These are phyloP conservation scores for Tonatia bakeri DNA, from an alignment of 2,113 vertebrate species.

Conservation along the genomic window DNA sequence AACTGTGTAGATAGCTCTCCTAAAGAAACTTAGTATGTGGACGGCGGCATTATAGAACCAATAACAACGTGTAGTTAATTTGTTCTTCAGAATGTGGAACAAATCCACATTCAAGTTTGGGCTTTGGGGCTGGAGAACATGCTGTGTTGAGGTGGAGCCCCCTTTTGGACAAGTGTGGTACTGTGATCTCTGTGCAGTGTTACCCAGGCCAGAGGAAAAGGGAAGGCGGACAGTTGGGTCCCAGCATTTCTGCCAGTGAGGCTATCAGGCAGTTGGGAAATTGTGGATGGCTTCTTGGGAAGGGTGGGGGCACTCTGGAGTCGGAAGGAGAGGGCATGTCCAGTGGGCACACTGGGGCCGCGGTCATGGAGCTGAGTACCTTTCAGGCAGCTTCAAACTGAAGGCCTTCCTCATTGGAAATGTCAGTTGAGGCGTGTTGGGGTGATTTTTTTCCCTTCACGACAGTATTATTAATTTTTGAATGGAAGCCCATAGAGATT, in stretches of 20 bases:
- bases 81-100: not conserved
- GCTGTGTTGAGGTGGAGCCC: not conserved
- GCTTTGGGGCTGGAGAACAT: not conserved
- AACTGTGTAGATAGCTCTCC: not conserved
- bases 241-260: not conserved
- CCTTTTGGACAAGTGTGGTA: not conserved
- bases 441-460: not conserved
- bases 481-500: not conserved
- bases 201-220: not conserved
- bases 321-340: not conserved
- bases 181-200: not conserved
- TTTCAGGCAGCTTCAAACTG: not conserved
- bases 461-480: not conserved
- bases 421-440: not conserved
- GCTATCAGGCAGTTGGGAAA: not conserved
- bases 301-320: not conserved
- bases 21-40: constrained; percentile 5
- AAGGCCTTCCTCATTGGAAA: not conserved
- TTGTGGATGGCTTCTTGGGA: not conserved
- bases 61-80: not conserved
- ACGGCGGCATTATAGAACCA: constrained; percentile 1
- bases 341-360: not conserved
- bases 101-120: no score
- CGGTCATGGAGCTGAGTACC: not conserved
- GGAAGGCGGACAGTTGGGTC: not conserved